Base-by-base conservation (phyloP, 2,888 invertebrate genomes). In the Chromoteleia sp. region DNA sequence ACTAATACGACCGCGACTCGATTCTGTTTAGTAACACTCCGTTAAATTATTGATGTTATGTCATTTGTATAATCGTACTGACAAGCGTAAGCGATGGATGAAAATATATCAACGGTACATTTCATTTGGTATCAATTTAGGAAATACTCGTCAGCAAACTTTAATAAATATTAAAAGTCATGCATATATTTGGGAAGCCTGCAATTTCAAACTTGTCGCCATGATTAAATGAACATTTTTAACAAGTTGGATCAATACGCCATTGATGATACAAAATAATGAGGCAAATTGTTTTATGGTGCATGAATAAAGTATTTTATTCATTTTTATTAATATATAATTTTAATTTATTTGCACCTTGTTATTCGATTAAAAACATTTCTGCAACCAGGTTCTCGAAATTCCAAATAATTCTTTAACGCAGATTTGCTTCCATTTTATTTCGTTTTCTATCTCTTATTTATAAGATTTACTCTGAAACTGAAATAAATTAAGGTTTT, bases 31-130 rank as follows among this genome's bases (percentile, higher is more conserved):
- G 36, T 61, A 65, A 41, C 68, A 67, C 68, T 43, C 36, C 70
- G 48, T 30, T 39, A 43, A 43, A 67, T 59, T 70, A 81, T 76
- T 76, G 68, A 74, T 73, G 65, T 78, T 73, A 52, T 58, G 52
- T 52, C 59, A 67, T 79, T 79, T 79, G 73, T 73, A 79, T 79
- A 79, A 73, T 79, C 59, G 48, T 12, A 45, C n/a, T 50, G 71
- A 67, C 63, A 78, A 25, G 50, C 52, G 63, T 43, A 73, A 73
- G 39, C 30, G 67, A 65, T 61, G 67, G 54, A 45, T 29, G 52
- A 73, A 59, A 78, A 78, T 59, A 56, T 39, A 63, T 68, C 59
- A 33, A 15, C 17, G 17, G 36, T 70, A 25, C 54, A 77, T 67
- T 67, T 75, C 75, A 54, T 65, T 75, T 65, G 12, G 43, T 45